Base-by-base conservation (phyloP, 1,140 invertebrate genomes). In the Hypsibius dujardini region DNA sequence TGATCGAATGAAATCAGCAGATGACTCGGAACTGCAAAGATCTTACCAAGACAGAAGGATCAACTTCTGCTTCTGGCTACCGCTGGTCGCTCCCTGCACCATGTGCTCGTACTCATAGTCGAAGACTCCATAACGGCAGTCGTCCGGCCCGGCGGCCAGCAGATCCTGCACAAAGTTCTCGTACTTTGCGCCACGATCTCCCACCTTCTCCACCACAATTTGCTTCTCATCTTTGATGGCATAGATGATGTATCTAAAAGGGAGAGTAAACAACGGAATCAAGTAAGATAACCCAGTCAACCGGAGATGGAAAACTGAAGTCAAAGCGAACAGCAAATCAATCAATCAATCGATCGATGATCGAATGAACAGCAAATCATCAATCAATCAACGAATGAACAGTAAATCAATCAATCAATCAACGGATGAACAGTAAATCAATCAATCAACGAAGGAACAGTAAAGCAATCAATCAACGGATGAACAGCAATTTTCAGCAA, bases 81-180 rank as follows among this genome's bases (percentile, higher is more conserved):
- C 84, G 84, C 92, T 90, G 74, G 89, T 89, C 75, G 90, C 92
- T 77, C 90, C 90, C 82, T 92, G 90, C 80, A 90, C 92, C 79
- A 92, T 90, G 83, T 92, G 90, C 82, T 89, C 91, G 80, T 92
- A 93, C 82, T 92, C 90, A 79, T 93, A 95, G 79, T 94, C 91
- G 80, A 90, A 95, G 1, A 95, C 85, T 71, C 92, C 91, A 81
- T 95, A 94, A 56, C 90, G 89, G 83, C 91, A 93, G 81, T 94
- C 90, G 60, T 75, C 50, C 74, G 85, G 86, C 72, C 90, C 90
- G 62, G 88, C 88, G 76, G 89, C 88, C 80, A 91, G 90, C 77
- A 95, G 84, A 79, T 94, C 88, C 77, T 88, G 86, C 73, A 95
- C 84, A 83, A 95, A 95, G 78, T 86, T 84, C 75, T 91, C 89